These are phyloP conservation scores for Callithrix jacchus DNA, from an alignment of 2,113 vertebrate species.

Conservation along the genomic window DNA sequence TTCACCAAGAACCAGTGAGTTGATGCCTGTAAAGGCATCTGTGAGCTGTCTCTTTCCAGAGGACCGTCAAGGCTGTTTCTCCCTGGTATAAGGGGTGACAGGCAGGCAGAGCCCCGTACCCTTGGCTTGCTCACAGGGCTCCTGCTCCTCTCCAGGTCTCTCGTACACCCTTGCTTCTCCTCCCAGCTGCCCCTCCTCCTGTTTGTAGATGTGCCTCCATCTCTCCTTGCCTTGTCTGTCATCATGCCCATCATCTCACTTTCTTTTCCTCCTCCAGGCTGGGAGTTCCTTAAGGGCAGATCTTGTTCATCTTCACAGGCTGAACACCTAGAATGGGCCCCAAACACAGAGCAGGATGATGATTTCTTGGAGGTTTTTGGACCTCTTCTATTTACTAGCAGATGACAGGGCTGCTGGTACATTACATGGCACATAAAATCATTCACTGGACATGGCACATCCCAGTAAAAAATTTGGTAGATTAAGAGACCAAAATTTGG, in stretches of 20 bases:
- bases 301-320: background rate
- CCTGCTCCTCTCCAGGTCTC: background rate
- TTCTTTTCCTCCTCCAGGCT: background rate
- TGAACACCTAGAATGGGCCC: background rate
- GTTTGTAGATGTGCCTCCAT: too few species aligned
- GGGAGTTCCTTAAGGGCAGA: background rate
- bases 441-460: too few species aligned
- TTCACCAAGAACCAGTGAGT: background rate
- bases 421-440: too few species aligned
- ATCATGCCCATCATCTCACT: background rate
- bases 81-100: background rate
- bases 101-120: background rate
- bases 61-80: background rate
- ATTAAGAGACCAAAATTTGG: too few species aligned
- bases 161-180: background rate
- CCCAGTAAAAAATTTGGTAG: too few species aligned
- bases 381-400: background rate
- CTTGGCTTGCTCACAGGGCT: background rate
- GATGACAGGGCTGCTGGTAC: too few species aligned
- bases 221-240: background rate
- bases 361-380: background rate
- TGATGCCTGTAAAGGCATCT: background rate
- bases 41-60: background rate
- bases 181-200: background rate
- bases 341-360: too few species aligned